These are phyloP conservation scores for Petrocephalus microphthalmus DNA, from an alignment of 2,113 vertebrate species.

Conservation along the genomic window DNA sequence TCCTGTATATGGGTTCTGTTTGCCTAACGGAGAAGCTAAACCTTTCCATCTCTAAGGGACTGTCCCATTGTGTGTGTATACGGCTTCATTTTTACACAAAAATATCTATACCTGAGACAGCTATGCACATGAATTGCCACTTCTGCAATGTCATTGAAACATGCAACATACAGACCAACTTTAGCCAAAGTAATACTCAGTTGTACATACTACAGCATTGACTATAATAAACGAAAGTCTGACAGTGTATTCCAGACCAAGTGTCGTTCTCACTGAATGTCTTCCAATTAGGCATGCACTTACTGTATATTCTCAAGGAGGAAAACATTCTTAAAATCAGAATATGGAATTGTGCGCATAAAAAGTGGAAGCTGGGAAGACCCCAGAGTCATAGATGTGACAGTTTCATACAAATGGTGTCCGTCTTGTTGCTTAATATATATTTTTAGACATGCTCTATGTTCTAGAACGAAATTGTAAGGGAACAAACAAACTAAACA, in stretches of 20 bases:
- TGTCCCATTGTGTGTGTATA: neutral
- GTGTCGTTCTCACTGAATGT: neutral
- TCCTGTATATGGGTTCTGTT: neutral
- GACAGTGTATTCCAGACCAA: neutral
- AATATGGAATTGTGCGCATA: neutral
- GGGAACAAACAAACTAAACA: conserved; percentile 3
- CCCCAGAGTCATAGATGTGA: neutral
- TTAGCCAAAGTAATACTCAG: neutral
- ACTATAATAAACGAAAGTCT: neutral
- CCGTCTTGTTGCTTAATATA: neutral
- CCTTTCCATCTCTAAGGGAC: neutral
- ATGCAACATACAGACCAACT: neutral
- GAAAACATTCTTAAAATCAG: neutral
- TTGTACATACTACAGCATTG: neutral
- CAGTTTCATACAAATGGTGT: neutral
- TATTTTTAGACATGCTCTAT: neutral
- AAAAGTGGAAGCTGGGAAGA: neutral
- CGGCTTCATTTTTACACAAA: neutral
- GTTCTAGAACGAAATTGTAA: neutral
- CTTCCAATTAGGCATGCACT: neutral
- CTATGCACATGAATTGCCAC: neutral
- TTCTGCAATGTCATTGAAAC: neutral
- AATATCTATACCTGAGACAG: neutral
- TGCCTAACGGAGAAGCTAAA: neutral
- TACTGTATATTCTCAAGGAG: neutral